Percentiles rank a stretch among this genome's conserved stretches.
phyloP scores from a whole-genome alignment of 2,888 invertebrate species.

The Ochropacha duplaris region DNA sequence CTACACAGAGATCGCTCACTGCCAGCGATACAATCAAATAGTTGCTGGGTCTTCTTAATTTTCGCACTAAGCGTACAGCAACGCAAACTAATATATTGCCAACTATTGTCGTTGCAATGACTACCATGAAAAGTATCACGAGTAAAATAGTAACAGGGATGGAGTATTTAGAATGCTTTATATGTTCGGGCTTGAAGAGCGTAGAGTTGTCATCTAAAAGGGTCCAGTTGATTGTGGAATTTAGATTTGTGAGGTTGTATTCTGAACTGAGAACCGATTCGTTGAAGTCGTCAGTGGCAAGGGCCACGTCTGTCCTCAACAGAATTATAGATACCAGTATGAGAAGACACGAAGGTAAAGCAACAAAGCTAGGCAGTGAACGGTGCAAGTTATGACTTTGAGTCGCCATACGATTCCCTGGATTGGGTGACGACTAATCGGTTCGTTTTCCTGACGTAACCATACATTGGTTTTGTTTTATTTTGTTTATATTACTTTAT shows the following conservation, averaged over 20 bases:
- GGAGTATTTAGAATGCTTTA: constrained; percentile 74
- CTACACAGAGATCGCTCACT: constrained; percentile 97
- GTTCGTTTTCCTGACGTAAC: constrained; percentile 63
- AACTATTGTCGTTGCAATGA: constrained; percentile 91
- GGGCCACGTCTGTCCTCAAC: constrained; percentile 51
- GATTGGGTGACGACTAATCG: constrained; percentile 64
- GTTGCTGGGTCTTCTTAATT: constrained; percentile 94
- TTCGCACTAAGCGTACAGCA: constrained; percentile 96
- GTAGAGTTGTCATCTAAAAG: constrained; percentile 60
- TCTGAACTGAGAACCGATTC: constrained; percentile 47
- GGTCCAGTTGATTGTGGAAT: constrained; percentile 65
- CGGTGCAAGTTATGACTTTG: constrained; percentile 68
- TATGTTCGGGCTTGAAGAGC: constrained; percentile 41
- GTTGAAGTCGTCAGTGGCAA: constrained; percentile 57
- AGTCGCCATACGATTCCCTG: constrained; percentile 82
- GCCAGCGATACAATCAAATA: constrained; percentile 97
- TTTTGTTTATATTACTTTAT: constrained; percentile 24
- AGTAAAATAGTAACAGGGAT: constrained; percentile 85
- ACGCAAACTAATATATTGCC: constrained; percentile 97
- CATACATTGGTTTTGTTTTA: constrained; percentile 74
- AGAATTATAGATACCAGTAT: constrained; percentile 67
- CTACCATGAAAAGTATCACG: constrained; percentile 87
- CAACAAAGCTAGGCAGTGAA: constrained; percentile 81
- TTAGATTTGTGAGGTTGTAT: constrained; percentile 52
- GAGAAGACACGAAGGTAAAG: constrained; percentile 81